Conservation (phyloP, 2,888 invertebrate genomes). For the Platyscelio sp. region DNA sequence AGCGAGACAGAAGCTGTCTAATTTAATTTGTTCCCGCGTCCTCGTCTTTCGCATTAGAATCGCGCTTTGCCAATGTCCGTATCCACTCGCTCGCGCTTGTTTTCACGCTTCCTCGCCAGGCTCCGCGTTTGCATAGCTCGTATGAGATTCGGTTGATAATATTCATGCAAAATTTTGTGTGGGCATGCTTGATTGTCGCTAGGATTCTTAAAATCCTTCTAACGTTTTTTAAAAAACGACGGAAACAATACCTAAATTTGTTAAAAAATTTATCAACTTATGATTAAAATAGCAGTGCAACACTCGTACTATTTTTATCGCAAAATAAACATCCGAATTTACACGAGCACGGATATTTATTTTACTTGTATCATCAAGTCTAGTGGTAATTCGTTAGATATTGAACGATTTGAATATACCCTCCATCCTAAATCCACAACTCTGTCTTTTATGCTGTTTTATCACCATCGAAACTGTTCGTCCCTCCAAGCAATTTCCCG, state of each 20-base stretch:
- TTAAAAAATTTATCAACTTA: too few relatives aligned
- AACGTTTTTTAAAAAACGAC: too few relatives aligned
- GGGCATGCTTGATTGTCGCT: conserved; percentile 50
- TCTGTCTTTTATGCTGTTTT: conserved; percentile 13
- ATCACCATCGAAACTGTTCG: too few relatives aligned
- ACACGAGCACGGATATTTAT: too few relatives aligned
- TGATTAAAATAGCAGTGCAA: too few relatives aligned
- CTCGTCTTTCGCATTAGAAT: conserved; percentile 65
- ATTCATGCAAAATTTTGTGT: conserved; percentile 41
- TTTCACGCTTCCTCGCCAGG: conserved; percentile 73
- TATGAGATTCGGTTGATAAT: conserved; percentile 44
- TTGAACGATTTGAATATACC: conserved; percentile 41
- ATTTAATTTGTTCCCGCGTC: conserved; percentile 76
- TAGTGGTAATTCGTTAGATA: not conserved
- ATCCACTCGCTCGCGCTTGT: too few relatives aligned
- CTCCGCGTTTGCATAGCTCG: conserved; percentile 62
- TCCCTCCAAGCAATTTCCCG: too few relatives aligned
- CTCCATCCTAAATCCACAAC: conserved; percentile 50
- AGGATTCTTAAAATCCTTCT: conserved; percentile 43
- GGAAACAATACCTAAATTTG: too few relatives aligned
- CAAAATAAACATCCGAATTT: not conserved
- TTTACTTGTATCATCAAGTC: too few relatives aligned
- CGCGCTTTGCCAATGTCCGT: too few relatives aligned
- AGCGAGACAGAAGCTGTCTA: conserved; percentile 77
- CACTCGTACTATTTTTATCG: not conserved